A percentile compares a stretch with the other conserved stretches of the same genome.
These are phyloP conservation scores for Parauchenoglanis ngamensis DNA, from an alignment of 2,797 vertebrate genomes.

Conservation along the genomic window DNA sequence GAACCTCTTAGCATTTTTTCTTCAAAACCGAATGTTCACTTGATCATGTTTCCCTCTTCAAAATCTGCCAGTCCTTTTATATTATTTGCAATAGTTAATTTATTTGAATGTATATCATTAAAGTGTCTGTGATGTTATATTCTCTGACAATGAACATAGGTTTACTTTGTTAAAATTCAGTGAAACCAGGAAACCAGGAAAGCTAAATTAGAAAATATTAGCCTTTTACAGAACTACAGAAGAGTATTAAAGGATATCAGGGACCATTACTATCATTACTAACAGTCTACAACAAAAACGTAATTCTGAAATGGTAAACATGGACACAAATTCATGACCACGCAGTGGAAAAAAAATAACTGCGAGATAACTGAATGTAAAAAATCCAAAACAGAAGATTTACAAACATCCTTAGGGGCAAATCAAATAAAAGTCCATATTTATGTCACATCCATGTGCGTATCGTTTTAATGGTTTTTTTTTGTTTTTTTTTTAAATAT, in stretches of 20 bases:
- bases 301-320: not conserved
- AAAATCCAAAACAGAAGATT: not conserved
- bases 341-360: not conserved
- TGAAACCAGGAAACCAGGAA: too few relatives aligned
- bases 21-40: not conserved
- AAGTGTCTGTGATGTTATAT: not conserved
- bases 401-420: not conserved
- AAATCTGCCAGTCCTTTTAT: not conserved
- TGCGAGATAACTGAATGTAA: not conserved
- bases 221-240: not conserved
- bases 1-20: not conserved
- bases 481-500: not conserved
- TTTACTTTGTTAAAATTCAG: not conserved
- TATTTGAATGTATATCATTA: not conserved
- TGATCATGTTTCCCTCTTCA: not conserved
- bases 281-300: not conserved
- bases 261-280: not conserved
- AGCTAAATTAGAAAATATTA: not conserved
- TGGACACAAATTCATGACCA: not conserved
- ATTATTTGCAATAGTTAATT: not conserved
- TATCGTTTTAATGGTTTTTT: not conserved
- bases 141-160: not conserved
- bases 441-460: not conserved
- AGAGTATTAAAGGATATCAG: not conserved
- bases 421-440: not conserved